Percentiles rank a stretch among this genome's conserved stretches.
Conservation (phyloP, 2,888 invertebrate genomes). For the Andricus quercusramuli region DNA sequence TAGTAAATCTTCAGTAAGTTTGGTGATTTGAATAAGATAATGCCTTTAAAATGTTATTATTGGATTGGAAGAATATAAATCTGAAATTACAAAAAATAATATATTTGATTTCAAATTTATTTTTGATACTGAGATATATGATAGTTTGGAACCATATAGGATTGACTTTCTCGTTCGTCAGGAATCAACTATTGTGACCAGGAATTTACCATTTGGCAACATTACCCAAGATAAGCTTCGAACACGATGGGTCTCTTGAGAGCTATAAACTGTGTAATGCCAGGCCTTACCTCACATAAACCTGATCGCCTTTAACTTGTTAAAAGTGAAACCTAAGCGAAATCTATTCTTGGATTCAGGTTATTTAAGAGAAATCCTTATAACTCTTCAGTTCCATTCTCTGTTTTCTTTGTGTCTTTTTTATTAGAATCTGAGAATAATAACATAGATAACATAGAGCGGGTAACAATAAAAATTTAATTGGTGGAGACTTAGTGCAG, state of each 20-base stretch:
- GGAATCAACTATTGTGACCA: slow-evolving; percentile 5
- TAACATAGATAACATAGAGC: too few species aligned
- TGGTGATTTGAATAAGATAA: too few species aligned
- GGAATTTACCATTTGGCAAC: slow-evolving; percentile 12
- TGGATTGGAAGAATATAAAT: neutral
- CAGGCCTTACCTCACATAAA: slow-evolving; percentile 34
- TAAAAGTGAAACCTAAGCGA: slow-evolving; percentile 66
- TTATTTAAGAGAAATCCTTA: neutral
- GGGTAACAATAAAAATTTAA: too few species aligned
- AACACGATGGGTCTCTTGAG: slow-evolving; percentile 1
- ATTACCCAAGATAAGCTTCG: slow-evolving; percentile 21
- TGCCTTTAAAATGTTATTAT: too few species aligned
- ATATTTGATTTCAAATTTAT: neutral
- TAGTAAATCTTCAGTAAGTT: too few species aligned
- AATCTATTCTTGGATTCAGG: slow-evolving; percentile 42
- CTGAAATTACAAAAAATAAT: neutral
- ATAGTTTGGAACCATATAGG: too few species aligned
- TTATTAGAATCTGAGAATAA: too few species aligned
- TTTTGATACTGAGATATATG: neutral
- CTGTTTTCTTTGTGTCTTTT: too few species aligned
- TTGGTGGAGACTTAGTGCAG: too few species aligned
- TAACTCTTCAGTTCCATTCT: neutral
- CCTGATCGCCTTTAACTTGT: slow-evolving; percentile 14
- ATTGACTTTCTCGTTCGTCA: slow-evolving; percentile 5
- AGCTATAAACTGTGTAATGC: slow-evolving; percentile 22